A percentile compares a stretch with the other conserved stretches of the same genome.
Conservation (phyloP, 1,140 invertebrate genomes). For the Penaeus chinensis region DNA sequence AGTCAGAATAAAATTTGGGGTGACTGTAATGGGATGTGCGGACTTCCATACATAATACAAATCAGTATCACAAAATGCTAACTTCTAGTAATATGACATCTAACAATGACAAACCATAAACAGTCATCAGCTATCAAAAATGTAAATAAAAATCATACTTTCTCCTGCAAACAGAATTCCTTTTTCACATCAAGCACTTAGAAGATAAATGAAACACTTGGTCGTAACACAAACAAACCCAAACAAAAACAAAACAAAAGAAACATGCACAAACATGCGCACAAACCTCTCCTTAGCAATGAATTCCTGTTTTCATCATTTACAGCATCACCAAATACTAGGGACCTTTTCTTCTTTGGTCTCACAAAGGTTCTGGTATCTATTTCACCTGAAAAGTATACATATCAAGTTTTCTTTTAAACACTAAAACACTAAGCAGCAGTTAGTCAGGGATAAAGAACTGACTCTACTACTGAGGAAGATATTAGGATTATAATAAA, state of each 20-base stretch:
- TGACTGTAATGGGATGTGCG: no score
- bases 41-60: no score
- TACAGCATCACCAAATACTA: constrained; percentile 56
- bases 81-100: no score
- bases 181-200: no score
- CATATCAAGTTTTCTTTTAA: no score
- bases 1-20: no score
- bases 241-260: not conserved
- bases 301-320: constrained; percentile 56
- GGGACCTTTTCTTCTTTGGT: constrained; percentile 66
- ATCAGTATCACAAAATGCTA: no score
- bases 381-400: constrained; percentile 62
- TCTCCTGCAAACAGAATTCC: no score
- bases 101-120: no score
- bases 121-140: no score
- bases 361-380: constrained; percentile 68
- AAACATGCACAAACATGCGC: not conserved
- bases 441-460: constrained; percentile 10
- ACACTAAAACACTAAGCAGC: no score
- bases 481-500: constrained; percentile 17
- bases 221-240: not conserved
- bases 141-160: no score
- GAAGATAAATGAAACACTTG: not conserved
- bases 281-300: constrained; percentile 49
- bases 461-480: constrained; percentile 43